Base-by-base conservation (phyloP, 2,888 invertebrate genomes). In the Eretmocerus hayati region DNA sequence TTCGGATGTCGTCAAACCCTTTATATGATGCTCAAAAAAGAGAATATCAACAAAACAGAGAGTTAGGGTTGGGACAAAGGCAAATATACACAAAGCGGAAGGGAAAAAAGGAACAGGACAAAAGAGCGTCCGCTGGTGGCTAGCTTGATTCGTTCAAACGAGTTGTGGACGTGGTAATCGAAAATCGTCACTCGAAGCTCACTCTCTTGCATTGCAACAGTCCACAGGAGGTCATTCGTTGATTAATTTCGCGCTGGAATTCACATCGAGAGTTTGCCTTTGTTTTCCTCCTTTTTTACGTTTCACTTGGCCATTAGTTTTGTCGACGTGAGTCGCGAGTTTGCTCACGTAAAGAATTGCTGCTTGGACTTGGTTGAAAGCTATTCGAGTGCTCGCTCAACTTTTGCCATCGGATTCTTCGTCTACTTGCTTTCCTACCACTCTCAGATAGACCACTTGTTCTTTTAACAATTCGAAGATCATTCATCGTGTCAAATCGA, bases 211-310 rank as follows among this genome's bases (percentile, higher is more conserved):
- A 20, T 13, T 20, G 6, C 4, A 31, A 8, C 31, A 31, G 13
- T 19, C 30, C 6, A 20, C 19, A n/a, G 15, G 13, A 9, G 26
- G 8, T 16, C 23, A 16, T 16, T 21, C 21, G 21, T 16, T 38
- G 20, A 38, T 38, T 38, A 38, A 38, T 38, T 38, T 21, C 38
- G 38, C 38, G 38, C 38, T 37, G 21, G 37, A 37, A 21, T 37
- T 11, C 6, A 16, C 5, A n/a, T 21, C 38, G 16, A 15, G 35
- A 2, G 22, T 21, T 21, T 38, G 5, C 21, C 21, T 20, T 37
- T 20, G 13, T 3, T 41, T 41, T 18, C 20, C 40, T 26, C 18
- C 19, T n/a, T 16, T 21, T 40, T 40, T 30, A 13, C 21, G 13
- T 23, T 13, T 9, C 22, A 23, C 15, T 15, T 16, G 38, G 23